Evolutionary conservation across 1,140 invertebrate genomes (phyloP).

Genomic region (Halesus radiatus): DNA sequence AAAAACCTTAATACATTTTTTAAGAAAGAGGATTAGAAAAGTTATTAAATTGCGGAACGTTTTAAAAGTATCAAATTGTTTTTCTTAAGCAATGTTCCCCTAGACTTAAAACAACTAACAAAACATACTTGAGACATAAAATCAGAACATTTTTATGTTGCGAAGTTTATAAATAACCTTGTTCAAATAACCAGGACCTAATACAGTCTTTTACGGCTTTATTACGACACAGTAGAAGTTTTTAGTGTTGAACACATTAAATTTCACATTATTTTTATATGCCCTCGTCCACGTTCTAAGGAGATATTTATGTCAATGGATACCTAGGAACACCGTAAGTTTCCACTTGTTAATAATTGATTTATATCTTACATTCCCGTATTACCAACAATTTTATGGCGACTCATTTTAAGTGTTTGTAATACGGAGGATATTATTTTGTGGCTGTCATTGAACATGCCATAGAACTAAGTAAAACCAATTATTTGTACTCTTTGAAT

Average conservation of each 20-base stretch:
- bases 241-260: constrained; percentile 27
- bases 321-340: too few species aligned
- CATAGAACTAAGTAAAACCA: too few species aligned
- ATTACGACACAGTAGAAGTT: constrained; percentile 27
- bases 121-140: background rate
- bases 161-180: constrained; percentile 31
- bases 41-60: background rate
- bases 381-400: too few species aligned
- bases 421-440: too few species aligned
- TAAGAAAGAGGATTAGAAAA: too few species aligned
- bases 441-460: too few species aligned
- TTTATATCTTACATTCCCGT: too few species aligned
- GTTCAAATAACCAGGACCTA: background rate
- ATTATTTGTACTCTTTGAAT: too few species aligned
- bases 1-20: too few species aligned
- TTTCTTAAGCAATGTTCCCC: background rate
- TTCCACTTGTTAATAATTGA: too few species aligned
- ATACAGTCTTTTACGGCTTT: constrained; percentile 8
- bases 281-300: background rate
- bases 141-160: constrained; percentile 12
- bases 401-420: too few species aligned
- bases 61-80: background rate
- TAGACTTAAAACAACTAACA: background rate
- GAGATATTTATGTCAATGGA: constrained; percentile 1
- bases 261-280: constrained; percentile 25